Base-by-base conservation (phyloP, 2,888 invertebrate species). In the Notodromas monacha region DNA sequence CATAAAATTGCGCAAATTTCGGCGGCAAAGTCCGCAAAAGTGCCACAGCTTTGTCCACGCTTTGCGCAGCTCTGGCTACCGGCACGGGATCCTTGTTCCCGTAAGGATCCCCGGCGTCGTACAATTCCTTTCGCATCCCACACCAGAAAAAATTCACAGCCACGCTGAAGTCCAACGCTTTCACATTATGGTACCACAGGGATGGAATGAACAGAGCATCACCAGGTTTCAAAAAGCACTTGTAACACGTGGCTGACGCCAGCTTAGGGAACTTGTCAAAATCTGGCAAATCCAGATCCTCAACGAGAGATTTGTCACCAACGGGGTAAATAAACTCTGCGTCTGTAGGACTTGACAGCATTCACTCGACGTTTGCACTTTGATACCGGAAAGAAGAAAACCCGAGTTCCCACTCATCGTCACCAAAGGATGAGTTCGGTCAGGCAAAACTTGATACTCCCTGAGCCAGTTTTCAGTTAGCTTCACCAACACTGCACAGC, bases 381-480 rank as follows among this genome's bases (percentile, higher is more conserved):
- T 49, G 12, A 51, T 53, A 14, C 69, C 86, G 36, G 67, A 65
- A 37, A 92, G 53, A 35, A 92, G 51, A 50, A 68, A 89, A 2
- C 92, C 92, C 43, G 86, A 73, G 34, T 63, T 63, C 28, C 65
- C 68, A 45, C 65, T 70, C 68, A 84, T 89, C 40, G 63, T 63
- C 16, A 89, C 77, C 45, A 74, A 68, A 2, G 92, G 92, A 56
- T 92, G 92, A 12, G 89, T 89, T 46, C 92, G 60, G 38, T 74
- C 67, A 2, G 70, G 66, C 36, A 81, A 51, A 15, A 79, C 66
- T 60, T 89, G 89, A 55, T 81, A 81, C 40, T 66, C 63, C 38
- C 86, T 59, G 48, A 76, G 54, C 64, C 84, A 89, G 42, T 70
- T 77, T 39, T 70, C 72, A 26, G 66, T 63, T 6, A 96, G 49